Percentiles rank a stretch among this genome's conserved stretches.
phyloP scores from a whole-genome alignment of 2,797 vertebrate species.

The Epinephelus coioides region DNA sequence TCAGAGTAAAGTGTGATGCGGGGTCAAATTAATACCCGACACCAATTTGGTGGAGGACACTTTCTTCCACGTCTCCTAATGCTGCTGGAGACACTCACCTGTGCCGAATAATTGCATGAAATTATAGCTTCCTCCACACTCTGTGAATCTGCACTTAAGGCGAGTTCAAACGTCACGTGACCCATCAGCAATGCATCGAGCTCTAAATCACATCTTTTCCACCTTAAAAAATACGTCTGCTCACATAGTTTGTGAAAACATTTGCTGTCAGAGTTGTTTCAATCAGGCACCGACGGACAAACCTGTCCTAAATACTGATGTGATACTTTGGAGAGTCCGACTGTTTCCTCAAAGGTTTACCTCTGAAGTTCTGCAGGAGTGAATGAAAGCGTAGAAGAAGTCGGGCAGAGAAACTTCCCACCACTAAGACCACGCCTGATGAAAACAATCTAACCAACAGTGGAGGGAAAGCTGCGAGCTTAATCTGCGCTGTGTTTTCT shows the following conservation, averaged over 20 bases:
- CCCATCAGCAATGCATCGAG: not conserved
- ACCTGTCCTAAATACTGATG: conserved; percentile 26
- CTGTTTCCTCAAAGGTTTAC: not conserved
- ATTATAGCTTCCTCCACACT: conserved; percentile 51
- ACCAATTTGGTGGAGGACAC: conserved; percentile 65
- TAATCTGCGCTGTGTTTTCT: conserved; percentile 4
- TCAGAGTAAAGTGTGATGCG: conserved; percentile 50
- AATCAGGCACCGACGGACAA: conserved; percentile 1
- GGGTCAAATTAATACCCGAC: conserved; percentile 76
- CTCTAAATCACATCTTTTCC: conserved; percentile 1
- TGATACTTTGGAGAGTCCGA: not conserved
- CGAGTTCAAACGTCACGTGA: conserved; percentile 33
- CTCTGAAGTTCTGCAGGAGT: not conserved
- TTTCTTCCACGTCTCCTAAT: conserved; percentile 50
- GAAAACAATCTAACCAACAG: conserved; percentile 9
- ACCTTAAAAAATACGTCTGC: conserved; percentile 23
- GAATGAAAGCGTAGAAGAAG: no score
- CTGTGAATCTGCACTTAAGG: conserved; percentile 18
- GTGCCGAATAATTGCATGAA: conserved; percentile 66
- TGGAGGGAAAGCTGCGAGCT: not conserved
- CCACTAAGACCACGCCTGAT: not conserved
- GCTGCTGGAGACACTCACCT: conserved; percentile 53
- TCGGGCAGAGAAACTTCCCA: not conserved
- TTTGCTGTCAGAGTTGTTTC: not conserved
- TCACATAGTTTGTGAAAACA: conserved; percentile 16